Percentiles rank a stretch among this genome's conserved stretches.
phyloP scores from a whole-genome alignment of 2,888 invertebrate genomes.

The Prenolepis imparis region DNA sequence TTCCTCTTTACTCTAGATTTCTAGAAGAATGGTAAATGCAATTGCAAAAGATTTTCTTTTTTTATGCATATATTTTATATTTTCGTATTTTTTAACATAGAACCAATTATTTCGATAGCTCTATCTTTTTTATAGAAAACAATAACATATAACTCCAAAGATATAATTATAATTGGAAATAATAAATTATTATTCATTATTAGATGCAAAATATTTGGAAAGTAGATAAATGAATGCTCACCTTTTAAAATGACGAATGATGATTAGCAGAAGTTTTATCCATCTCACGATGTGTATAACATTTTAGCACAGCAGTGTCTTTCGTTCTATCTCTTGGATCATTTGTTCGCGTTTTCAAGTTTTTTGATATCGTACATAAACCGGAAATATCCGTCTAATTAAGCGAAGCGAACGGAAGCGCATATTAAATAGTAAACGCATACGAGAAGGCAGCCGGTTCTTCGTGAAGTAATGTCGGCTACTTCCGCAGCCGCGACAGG shows the following conservation, averaged over 20 bases:
- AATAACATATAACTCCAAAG: neutral
- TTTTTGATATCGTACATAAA: slow-evolving; percentile 22
- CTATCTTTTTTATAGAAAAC: neutral
- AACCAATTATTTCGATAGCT: neutral
- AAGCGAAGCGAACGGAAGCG: slow-evolving; percentile 15
- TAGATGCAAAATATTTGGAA: neutral
- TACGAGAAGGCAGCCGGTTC: slow-evolving; percentile 29
- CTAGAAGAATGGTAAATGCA: neutral
- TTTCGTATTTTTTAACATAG: neutral
- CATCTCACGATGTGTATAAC: neutral
- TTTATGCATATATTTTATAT: no score
- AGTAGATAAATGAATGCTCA: slow-evolving; percentile 2
- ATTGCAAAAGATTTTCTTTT: neutral
- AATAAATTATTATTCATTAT: neutral
- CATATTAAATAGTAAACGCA: slow-evolving; percentile 25
- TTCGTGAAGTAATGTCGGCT: slow-evolving; percentile 51
- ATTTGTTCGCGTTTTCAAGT: neutral
- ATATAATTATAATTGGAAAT: neutral
- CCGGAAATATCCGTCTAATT: slow-evolving; percentile 14
- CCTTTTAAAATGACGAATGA: neutral
- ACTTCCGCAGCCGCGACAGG: slow-evolving; percentile 50
- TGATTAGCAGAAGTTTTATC: neutral
- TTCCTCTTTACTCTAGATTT: neutral
- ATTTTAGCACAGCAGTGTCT: neutral
- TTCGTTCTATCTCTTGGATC: neutral